These are phyloP conservation scores for Motacilla tschutschensis DNA, from an alignment of 2,113 vertebrate species.

Conservation along the genomic window DNA sequence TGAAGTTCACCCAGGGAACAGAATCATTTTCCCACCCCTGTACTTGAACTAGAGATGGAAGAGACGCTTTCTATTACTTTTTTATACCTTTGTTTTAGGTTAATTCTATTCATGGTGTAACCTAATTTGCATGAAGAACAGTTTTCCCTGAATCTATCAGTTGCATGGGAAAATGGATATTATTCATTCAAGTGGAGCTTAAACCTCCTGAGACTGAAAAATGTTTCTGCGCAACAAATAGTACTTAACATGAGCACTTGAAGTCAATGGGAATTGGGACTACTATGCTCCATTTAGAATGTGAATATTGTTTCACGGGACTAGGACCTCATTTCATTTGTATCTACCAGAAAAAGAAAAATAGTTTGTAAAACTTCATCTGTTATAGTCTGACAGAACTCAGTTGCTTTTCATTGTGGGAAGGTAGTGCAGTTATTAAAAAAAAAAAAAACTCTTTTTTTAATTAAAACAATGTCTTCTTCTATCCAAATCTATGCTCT, in stretches of 20 bases:
- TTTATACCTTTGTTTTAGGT: constrained; percentile 7
- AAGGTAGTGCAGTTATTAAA: neutral
- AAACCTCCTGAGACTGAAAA: constrained; percentile 30
- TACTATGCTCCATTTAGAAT: constrained; percentile 17
- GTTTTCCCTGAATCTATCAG: constrained; percentile 16
- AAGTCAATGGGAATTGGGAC: constrained; percentile 34
- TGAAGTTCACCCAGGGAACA: neutral
- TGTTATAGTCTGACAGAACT: neutral
- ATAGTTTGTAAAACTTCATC: neutral
- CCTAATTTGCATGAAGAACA: constrained; percentile 18
- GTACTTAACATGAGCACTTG: constrained; percentile 32
- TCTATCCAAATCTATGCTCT: neutral
- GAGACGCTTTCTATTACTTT: neutral
- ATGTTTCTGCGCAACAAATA: constrained; percentile 32
- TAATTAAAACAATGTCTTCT: neutral
- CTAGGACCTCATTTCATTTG: neutral
- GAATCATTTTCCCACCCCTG: neutral
- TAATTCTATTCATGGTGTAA: constrained; percentile 16
- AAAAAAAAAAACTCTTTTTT: neutral
- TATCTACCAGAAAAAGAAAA: neutral
- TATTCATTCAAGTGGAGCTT: constrained; percentile 4
- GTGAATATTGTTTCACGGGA: neutral
- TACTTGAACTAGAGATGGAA: neutral
- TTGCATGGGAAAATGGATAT: constrained; percentile 24
- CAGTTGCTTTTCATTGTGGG: neutral